A percentile compares a stretch with the other conserved stretches of the same genome.
Evolutionary conservation across 2,113 vertebrate species (phyloP).

Genomic region (Pterocles orientalis): DNA sequence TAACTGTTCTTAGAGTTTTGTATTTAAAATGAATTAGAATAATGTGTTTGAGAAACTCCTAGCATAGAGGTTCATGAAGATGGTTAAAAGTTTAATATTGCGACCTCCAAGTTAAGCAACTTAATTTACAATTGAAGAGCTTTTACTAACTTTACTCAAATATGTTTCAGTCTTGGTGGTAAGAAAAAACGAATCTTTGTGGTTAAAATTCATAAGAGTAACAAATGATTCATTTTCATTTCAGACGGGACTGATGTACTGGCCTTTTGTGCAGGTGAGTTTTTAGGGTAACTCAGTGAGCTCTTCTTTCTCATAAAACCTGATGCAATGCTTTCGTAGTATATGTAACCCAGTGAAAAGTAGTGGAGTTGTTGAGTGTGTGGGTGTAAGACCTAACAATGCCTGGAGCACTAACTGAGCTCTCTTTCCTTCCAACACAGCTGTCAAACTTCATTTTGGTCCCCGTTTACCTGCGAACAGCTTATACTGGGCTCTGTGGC

Average conservation of each 20-base stretch:
- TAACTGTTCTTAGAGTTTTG: not conserved
- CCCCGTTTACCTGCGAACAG: conserved; percentile 85
- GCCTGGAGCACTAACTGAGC: not conserved
- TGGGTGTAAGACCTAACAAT: not conserved
- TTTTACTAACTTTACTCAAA: not conserved
- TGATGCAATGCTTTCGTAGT: accelerated
- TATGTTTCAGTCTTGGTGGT: not conserved
- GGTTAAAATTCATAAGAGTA: not conserved
- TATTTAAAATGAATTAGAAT: not conserved
- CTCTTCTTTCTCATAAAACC: not conserved
- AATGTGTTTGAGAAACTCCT: not conserved
- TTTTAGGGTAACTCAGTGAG: not conserved
- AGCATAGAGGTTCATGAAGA: not conserved
- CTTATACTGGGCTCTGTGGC: conserved; percentile 88
- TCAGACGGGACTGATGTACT: conserved; percentile 89
- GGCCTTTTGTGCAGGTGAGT: conserved; percentile 93
- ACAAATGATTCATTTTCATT: conserved; percentile 60
- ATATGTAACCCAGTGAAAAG: not conserved
- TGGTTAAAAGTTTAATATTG: not conserved
- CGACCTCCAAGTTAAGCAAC: not conserved
- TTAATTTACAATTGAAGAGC: not conserved
- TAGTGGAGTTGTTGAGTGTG: not conserved
- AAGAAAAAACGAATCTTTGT: not conserved
- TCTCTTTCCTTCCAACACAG: conserved; percentile 69
- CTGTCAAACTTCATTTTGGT: conserved; percentile 89